Percentiles rank a stretch among this genome's conserved stretches.
These are phyloP conservation scores for Hozukius guyotensis DNA, from an alignment of 2,797 vertebrate species.

Conservation along the genomic window DNA sequence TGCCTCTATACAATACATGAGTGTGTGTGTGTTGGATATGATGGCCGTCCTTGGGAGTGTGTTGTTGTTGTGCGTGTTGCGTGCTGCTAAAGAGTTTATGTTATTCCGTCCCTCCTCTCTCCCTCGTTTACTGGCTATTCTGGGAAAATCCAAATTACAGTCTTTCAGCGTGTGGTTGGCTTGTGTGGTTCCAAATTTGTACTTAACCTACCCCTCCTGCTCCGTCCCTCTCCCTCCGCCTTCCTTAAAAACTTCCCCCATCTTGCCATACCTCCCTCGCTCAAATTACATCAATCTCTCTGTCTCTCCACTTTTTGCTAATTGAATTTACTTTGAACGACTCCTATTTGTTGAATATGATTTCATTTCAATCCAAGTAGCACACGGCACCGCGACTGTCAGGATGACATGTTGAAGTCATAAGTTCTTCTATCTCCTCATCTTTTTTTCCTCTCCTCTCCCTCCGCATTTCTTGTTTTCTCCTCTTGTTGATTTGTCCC, in stretches of 20 bases:
- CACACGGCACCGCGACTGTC: background rate
- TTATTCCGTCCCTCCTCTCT: conserved; percentile 81
- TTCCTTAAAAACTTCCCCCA: conserved; percentile 47
- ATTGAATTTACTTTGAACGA: background rate
- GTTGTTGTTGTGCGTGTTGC: conserved; percentile 80
- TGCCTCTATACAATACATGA: conserved; percentile 8
- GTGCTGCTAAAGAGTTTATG: conserved; percentile 84
- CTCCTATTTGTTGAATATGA: background rate
- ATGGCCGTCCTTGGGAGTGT: conserved; percentile 55
- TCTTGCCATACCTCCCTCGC: conserved; percentile 25
- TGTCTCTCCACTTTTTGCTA: background rate
- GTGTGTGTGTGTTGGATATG: conserved; percentile 26
- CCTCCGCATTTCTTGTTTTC: conserved; percentile 47
- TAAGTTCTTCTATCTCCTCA: background rate
- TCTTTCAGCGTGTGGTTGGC: conserved; percentile 84
- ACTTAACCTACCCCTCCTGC: conserved; percentile 78
- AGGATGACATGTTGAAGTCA: conserved; percentile 3
- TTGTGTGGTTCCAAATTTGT: conserved; percentile 85
- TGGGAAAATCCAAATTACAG: conserved; percentile 88
- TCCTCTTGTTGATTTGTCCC: conserved; percentile 62
- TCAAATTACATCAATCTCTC: conserved; percentile 42
- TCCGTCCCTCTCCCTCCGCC: conserved; percentile 61
- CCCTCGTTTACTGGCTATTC: conserved; percentile 85
- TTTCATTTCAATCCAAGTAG: background rate
- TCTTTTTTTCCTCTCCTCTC: conserved; percentile 27